phyloP scores from a whole-genome alignment of 2,888 invertebrate genomes.

The Timandra comae region DNA sequence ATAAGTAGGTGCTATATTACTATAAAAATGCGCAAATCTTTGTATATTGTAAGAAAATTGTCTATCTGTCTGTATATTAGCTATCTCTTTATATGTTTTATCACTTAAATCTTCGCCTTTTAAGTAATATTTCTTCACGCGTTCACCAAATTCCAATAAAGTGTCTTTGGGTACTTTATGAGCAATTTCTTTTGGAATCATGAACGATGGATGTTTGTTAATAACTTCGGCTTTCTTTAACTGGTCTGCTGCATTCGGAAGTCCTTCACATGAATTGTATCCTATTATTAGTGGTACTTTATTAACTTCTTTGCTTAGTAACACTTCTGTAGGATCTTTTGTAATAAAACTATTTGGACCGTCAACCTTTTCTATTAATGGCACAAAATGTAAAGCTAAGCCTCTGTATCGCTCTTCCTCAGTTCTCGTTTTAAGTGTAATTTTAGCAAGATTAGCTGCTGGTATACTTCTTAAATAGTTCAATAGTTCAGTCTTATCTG shows the following conservation, averaged over 20 bases:
- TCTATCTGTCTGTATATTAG: constrained; percentile 32
- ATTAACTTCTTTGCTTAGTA: constrained; percentile 33
- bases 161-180: constrained; percentile 26
- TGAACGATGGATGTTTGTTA: constrained; percentile 32
- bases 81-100: constrained; percentile 26
- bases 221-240: constrained; percentile 29
- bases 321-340: constrained; percentile 32
- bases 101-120: constrained; percentile 27
- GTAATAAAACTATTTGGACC: constrained; percentile 38
- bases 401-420: constrained; percentile 40
- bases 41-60: constrained; percentile 36
- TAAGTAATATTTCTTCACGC: constrained; percentile 38
- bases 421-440: constrained; percentile 34
- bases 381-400: constrained; percentile 42
- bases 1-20: constrained; percentile 28
- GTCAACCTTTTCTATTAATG: constrained; percentile 43
- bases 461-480: constrained; percentile 38
- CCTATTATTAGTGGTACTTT: constrained; percentile 44
- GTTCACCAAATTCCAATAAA: constrained; percentile 31
- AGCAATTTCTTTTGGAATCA: constrained; percentile 39
- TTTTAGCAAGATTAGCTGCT: constrained; percentile 31
- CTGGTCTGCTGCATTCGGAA: constrained; percentile 26
- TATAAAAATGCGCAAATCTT: constrained; percentile 37
- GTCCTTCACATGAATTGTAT: constrained; percentile 44
- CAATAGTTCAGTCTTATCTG: constrained; percentile 35